These are phyloP conservation scores for Nemurella pictetii DNA, from an alignment of 2,888 invertebrate species.

Conservation along the genomic window DNA sequence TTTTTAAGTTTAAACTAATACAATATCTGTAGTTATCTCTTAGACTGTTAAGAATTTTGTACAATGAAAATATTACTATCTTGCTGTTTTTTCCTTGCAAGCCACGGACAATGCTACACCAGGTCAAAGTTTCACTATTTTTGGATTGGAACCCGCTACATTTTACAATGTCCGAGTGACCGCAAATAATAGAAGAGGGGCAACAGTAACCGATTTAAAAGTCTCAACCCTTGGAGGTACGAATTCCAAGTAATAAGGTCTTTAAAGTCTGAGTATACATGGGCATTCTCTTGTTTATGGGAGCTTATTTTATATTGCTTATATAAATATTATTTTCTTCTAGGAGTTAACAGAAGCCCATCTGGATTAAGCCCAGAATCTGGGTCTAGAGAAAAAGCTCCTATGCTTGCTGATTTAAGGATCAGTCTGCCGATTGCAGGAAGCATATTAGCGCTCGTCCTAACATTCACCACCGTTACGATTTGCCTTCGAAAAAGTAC, in stretches of 20 bases:
- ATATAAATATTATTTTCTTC: neutral
- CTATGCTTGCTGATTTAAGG: slow-evolving; percentile 36
- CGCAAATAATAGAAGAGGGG: slow-evolving; percentile 45
- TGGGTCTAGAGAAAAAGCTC: slow-evolving; percentile 22
- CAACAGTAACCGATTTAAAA: slow-evolving; percentile 41
- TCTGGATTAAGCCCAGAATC: slow-evolving; percentile 37
- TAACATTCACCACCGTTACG: slow-evolving; percentile 39
- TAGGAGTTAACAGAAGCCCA: slow-evolving; percentile 33
- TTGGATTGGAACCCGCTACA: slow-evolving; percentile 44
- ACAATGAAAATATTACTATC: neutral
- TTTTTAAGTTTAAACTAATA: too few species aligned
- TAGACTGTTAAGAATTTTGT: neutral
- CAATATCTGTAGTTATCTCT: too few species aligned
- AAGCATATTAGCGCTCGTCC: slow-evolving; percentile 39
- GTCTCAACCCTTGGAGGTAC: slow-evolving; percentile 45
- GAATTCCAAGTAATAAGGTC: slow-evolving; percentile 21
- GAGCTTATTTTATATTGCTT: neutral
- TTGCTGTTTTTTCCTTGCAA: neutral
- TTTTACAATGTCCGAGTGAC: slow-evolving; percentile 44
- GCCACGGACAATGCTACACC: slow-evolving; percentile 39
- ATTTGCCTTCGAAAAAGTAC: slow-evolving; percentile 41
- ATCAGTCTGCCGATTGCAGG: slow-evolving; percentile 41
- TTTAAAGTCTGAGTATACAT: neutral
- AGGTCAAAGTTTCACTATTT: slow-evolving; percentile 38
- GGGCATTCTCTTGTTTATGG: neutral